Percentiles rank a stretch among this genome's conserved stretches.
Conservation (phyloP, 2,113 vertebrate genomes). For the Phalacrocorax pelagicus region DNA sequence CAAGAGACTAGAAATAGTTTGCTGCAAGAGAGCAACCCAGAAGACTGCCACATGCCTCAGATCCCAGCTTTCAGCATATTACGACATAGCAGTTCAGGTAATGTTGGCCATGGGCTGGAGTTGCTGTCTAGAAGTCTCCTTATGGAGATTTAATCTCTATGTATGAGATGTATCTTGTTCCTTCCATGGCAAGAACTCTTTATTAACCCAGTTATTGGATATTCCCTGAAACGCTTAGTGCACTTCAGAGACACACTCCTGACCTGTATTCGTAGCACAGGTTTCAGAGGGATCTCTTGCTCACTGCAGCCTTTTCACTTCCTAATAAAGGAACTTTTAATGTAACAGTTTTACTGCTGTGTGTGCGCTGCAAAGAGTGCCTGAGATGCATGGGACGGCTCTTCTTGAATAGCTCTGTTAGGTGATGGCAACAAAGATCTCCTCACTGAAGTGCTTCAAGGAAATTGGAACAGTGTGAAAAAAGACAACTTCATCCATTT, state of each 20-base stretch:
- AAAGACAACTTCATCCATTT: not conserved
- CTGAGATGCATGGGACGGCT: rapidly evolving
- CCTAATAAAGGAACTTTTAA: not conserved
- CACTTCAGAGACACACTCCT: not conserved
- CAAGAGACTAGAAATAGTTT: not conserved
- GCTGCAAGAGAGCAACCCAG: not conserved
- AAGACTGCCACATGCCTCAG: not conserved
- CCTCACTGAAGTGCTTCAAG: not conserved
- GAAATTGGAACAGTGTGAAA: rapidly evolving
- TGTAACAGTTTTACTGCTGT: rapidly evolving
- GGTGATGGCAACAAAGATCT: not conserved
- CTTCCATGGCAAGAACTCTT: not conserved
- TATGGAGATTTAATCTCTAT: not conserved
- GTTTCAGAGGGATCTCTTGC: not conserved
- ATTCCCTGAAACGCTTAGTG: not conserved
- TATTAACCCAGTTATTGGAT: not conserved
- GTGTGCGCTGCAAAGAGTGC: rapidly evolving
- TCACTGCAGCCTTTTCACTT: not conserved
- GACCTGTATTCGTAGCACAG: not conserved
- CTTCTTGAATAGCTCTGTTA: not conserved
- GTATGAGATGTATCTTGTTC: not conserved
- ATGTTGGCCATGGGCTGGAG: not conserved
- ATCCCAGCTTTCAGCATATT: not conserved
- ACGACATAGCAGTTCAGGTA: not conserved
- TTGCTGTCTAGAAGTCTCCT: not conserved